Evolutionary conservation across 2,888 invertebrate genomes (phyloP), one percentile per base, ranked within the genome.

Genomic region (Nipponacmea schrenckii): DNA sequence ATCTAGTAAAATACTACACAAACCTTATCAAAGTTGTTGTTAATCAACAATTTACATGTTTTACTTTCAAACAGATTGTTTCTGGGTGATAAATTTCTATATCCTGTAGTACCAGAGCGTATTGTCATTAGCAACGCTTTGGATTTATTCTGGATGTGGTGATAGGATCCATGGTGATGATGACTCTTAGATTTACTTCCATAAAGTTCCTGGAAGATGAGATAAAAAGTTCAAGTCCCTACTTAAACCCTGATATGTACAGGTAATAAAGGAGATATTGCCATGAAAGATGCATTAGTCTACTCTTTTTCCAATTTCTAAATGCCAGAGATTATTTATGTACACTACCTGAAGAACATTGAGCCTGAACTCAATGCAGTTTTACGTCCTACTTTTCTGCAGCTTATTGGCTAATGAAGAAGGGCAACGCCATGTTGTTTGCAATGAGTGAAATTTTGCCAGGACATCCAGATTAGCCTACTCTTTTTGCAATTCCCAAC

Each of bases 1-100:
- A 27, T 20, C 7, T 15, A 64, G 63, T n/a, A 70, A 26, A 56
- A 3, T 56, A 5, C 10, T 39, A 39, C 3, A 62, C 95, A 77
- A 95, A 90, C 90, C 81, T 92, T 93, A 78, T 94, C 93, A 89
- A 95, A 95, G 81, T 96, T 93, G 70, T 96, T 95, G 68, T 91
- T 91, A 74, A 98, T 92, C 56, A 98, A 90, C 79, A 93, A 93
- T 62, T 93, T 92, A 81, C 97, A 97, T 14, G 95, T 94, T 17
- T 94, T 93, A 3, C 97, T 97, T 87, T 97, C 96, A 85, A 94
- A 93, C 15, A 94, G 92, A 12, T 92, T 92, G 17, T 92, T 92
- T 56, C 20, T 20, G 10, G 20, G 20, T 3, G 20, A 14, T 24
- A 79, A 74, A 70, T 83, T 85, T n/a, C 81, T 75, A 20, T 76